phyloP scores from a whole-genome alignment of 1,140 invertebrate species.

The Andrena cerasifolii region DNA sequence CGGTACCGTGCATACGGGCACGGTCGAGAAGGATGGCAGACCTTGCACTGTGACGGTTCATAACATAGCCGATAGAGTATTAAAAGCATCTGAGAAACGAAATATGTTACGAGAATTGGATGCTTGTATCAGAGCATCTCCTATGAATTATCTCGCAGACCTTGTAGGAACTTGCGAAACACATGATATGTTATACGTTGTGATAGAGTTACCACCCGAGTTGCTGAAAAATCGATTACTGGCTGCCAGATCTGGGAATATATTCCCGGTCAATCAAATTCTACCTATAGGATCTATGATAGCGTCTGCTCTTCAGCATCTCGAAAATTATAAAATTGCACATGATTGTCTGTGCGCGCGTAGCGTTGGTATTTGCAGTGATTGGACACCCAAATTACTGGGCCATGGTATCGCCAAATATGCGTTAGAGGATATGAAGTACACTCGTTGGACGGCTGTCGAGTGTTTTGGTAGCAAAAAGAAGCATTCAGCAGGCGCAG shows the following conservation, averaged over 20 bases:
- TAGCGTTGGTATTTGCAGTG: slow-evolving; percentile 86
- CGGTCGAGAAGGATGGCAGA: slow-evolving; percentile 84
- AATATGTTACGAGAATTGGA: slow-evolving; percentile 89
- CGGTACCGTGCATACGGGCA: slow-evolving; percentile 88
- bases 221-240: slow-evolving; percentile 88
- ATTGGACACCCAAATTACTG: slow-evolving; percentile 87
- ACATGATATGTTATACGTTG: slow-evolving; percentile 87
- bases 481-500: slow-evolving; percentile 87
- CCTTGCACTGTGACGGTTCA: slow-evolving; percentile 77
- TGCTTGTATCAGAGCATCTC: slow-evolving; percentile 86
- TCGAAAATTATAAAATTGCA: slow-evolving; percentile 84
- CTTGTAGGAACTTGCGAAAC: slow-evolving; percentile 92
- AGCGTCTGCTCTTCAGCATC: slow-evolving; percentile 80
- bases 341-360: slow-evolving; percentile 89
- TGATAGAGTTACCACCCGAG: slow-evolving; percentile 86
- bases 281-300: slow-evolving; percentile 85
- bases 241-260: slow-evolving; percentile 84
- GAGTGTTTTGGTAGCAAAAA: slow-evolving; percentile 88
- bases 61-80: slow-evolving; percentile 84
- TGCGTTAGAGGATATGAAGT: slow-evolving; percentile 83
- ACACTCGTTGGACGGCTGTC: slow-evolving; percentile 89
- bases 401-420: slow-evolving; percentile 87
- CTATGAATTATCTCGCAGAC: slow-evolving; percentile 88
- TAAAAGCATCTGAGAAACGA: slow-evolving; percentile 85
- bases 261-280: slow-evolving; percentile 84